phyloP scores from a whole-genome alignment of 1,140 invertebrate genomes.

The Diachasmimorpha longicaudata region DNA sequence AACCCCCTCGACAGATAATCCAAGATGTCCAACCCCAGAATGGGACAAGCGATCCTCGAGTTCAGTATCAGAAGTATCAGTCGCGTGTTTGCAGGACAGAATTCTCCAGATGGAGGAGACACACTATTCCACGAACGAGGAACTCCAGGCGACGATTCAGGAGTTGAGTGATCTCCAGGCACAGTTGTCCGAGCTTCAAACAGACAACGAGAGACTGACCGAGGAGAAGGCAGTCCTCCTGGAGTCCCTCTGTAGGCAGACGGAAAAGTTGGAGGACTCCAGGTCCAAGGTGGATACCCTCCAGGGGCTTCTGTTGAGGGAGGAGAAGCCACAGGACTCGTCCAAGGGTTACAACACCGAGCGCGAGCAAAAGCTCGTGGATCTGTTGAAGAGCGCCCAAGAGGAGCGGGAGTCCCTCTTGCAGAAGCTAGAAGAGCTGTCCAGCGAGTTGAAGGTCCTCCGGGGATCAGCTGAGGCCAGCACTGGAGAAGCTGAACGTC shows the following conservation, averaged over 20 bases:
- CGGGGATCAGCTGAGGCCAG: slow-evolving; percentile 60
- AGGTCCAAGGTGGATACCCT: slow-evolving; percentile 75
- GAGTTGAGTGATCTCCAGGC: slow-evolving; percentile 88
- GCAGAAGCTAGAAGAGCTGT: slow-evolving; percentile 81
- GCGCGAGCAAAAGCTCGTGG: slow-evolving; percentile 83
- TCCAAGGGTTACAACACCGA: slow-evolving; percentile 68
- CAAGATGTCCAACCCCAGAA: slow-evolving; percentile 74
- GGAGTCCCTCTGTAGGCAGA: slow-evolving; percentile 90
- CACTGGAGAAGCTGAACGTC: slow-evolving; percentile 68
- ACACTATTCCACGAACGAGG: slow-evolving; percentile 86
- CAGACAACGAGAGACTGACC: slow-evolving; percentile 83
- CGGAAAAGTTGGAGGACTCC: slow-evolving; percentile 87
- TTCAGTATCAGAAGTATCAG: slow-evolving; percentile 86
- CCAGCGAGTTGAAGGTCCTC: slow-evolving; percentile 67
- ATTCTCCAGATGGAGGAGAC: slow-evolving; percentile 79
- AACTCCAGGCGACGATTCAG: slow-evolving; percentile 91
- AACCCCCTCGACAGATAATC: slow-evolving; percentile 65
- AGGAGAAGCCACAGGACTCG: slow-evolving; percentile 68
- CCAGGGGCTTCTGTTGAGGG: slow-evolving; percentile 73
- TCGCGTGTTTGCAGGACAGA: slow-evolving; percentile 90
- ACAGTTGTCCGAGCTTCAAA: slow-evolving; percentile 83
- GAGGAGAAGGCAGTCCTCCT: slow-evolving; percentile 89
- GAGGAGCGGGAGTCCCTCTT: slow-evolving; percentile 77
- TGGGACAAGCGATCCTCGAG: slow-evolving; percentile 89
- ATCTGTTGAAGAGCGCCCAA: slow-evolving; percentile 73